Base-by-base conservation (phyloP, 1,140 invertebrate species). In the Bombus breviceps region DNA sequence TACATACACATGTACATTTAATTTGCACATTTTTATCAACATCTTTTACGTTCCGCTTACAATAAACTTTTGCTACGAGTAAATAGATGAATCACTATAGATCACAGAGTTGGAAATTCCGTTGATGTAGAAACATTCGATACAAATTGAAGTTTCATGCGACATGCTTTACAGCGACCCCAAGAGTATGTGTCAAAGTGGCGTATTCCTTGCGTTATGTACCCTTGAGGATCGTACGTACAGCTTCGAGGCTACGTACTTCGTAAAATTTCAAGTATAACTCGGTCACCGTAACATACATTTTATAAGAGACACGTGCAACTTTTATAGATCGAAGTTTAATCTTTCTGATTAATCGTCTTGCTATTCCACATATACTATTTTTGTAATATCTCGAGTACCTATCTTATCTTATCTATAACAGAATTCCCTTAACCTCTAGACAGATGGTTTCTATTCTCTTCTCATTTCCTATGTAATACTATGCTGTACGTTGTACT, bases 191-290 rank as follows among this genome's bases (percentile, higher is more conserved):
- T 43, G 41, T 18, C 15, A 73, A 73, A 73, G 71, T 73, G n/a
- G 41, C 0, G 41, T 15, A 18, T n/a, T 32, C 15, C n/a, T 43
- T 2, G 41, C 39, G 28, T 47, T 43, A 73, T 47, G 71, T 28
- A 43, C 41, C 15, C 71, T 43, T 3, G 53, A 39, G 34, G 22
- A 59, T 76, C 28, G 53, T 28, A n/a, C 34, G 74, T 28, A n/a
- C 28, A 57, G 39, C 18, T 39, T 76, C 53, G 34, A 32, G 71
- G 1, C 41, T 72, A 0, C 9, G 34, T 76, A 34, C 34, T 76
- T 59, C 34, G 53, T 76, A n/a, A 76, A 76, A 76, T 62, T 76
- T 76, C 39, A 59, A 62, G 34, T n/a, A 28, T 59, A 59, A 32
- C n/a, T 59, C 74, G 43, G 10, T 25, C 32, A 18, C 34, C 53